Conservation (phyloP, 1,140 invertebrate species). For the Lutraria rhynchaena region DNA sequence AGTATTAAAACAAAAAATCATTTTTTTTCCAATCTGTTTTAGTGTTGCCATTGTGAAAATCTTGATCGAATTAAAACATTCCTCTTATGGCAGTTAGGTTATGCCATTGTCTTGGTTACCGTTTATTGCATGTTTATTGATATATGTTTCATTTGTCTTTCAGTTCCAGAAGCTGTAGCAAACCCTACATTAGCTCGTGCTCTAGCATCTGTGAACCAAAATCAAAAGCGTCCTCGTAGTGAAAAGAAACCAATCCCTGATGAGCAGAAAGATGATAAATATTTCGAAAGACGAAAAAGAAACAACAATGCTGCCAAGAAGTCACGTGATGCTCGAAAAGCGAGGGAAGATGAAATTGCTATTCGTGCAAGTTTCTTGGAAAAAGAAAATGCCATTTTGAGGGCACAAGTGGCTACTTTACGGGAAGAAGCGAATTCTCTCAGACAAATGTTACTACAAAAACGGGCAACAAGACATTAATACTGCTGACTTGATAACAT, state of each 20-base stretch:
- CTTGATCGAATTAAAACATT: no score
- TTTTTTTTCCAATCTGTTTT: no score
- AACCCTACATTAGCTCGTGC: slow-evolving; percentile 78
- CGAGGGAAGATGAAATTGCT: slow-evolving; percentile 91
- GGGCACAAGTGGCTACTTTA: slow-evolving; percentile 90
- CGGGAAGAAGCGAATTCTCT: slow-evolving; percentile 87
- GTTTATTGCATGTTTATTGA: no score
- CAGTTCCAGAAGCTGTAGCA: slow-evolving; percentile 59
- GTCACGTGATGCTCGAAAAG: slow-evolving; percentile 91
- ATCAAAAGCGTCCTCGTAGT: slow-evolving; percentile 86
- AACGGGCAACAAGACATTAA: slow-evolving; percentile 43
- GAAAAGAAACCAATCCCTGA: slow-evolving; percentile 94
- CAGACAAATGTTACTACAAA: slow-evolving; percentile 63
- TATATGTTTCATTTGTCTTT: not conserved
- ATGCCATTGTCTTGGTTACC: no score
- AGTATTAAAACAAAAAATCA: no score
- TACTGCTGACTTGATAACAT: not conserved
- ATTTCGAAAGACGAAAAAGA: slow-evolving; percentile 91
- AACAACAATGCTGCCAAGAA: slow-evolving; percentile 95
- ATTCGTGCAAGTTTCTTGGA: slow-evolving; percentile 90
- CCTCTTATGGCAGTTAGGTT: no score
- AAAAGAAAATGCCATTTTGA: slow-evolving; percentile 92
- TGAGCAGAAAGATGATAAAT: slow-evolving; percentile 93
- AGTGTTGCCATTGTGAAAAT: no score
- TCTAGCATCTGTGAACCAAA: slow-evolving; percentile 72